A percentile compares a stretch with the other conserved stretches of the same genome.
phyloP scores from a whole-genome alignment of 2,797 vertebrate species.

The Benthosema pterotum region DNA sequence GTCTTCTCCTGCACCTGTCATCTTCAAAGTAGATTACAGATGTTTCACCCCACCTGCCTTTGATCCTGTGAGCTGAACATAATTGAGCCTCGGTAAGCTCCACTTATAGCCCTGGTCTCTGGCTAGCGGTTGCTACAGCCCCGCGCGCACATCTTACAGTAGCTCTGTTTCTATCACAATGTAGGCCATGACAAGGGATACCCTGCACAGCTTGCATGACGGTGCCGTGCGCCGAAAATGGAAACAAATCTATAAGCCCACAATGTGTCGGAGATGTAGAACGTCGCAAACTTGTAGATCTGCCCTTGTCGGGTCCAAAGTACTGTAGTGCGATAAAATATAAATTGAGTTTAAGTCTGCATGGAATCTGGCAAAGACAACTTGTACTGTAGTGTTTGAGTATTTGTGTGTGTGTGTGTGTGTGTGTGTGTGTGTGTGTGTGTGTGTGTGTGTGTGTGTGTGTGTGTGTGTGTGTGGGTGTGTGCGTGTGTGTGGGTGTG shows the following conservation, averaged over 20 bases:
- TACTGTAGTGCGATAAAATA: too few relatives aligned
- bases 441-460: conserved; percentile 21
- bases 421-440: conserved; percentile 20
- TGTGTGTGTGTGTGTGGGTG: conserved; percentile 19
- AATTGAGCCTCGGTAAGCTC: conserved; percentile 12
- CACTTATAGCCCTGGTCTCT: conserved; percentile 30
- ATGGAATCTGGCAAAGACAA: too few relatives aligned
- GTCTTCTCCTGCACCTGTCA: not conserved
- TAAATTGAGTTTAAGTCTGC: too few relatives aligned
- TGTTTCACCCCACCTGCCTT: not conserved
- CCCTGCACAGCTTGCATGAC: too few relatives aligned
- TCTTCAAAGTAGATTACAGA: not conserved
- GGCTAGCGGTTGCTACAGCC: not conserved
- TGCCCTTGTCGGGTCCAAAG: too few relatives aligned
- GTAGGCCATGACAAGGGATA: conserved; percentile 34
- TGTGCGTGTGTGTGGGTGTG: conserved; percentile 13
- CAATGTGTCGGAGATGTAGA: too few relatives aligned
- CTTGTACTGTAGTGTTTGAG: not conserved
- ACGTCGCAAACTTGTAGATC: too few relatives aligned
- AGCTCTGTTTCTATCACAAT: conserved; percentile 46
- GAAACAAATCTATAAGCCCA: too few relatives aligned
- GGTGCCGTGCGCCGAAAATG: too few relatives aligned
- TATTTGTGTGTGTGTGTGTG: conserved; percentile 21
- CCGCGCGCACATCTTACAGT: conserved; percentile 26
- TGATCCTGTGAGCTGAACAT: conserved; percentile 17